Percentiles rank a stretch among this genome's conserved stretches.
Conservation (phyloP, 1,140 invertebrate species). For the Charaxes varanes region DNA sequence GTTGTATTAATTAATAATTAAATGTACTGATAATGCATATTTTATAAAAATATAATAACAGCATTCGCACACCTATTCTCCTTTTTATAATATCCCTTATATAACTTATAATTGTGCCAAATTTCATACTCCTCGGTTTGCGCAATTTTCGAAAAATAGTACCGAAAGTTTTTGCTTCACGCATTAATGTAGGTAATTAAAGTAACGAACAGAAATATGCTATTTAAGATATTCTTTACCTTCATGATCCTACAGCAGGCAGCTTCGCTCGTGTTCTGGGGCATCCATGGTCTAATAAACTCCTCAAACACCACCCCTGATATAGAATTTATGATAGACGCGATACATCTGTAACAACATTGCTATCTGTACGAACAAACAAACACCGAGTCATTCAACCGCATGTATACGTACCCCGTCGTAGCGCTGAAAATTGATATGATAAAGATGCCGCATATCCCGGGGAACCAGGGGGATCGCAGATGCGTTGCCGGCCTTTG, state of each 20-base stretch:
- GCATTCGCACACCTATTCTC: too few relatives aligned
- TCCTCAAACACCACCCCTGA: conserved; percentile 77
- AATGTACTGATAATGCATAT: too few relatives aligned
- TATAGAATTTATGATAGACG: conserved; percentile 76
- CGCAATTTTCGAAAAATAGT: too few relatives aligned
- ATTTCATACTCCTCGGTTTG: too few relatives aligned
- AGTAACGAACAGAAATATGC: conserved; percentile 6
- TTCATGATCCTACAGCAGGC: conserved; percentile 63
- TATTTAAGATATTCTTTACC: conserved; percentile 24
- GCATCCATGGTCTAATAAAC: conserved; percentile 73
- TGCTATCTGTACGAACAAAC: conserved; percentile 16
- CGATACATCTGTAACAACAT: conserved; percentile 71
- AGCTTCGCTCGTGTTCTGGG: conserved; percentile 48
- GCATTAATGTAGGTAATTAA: too few relatives aligned
- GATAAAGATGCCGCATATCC: conserved; percentile 64
- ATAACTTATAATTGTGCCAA: too few relatives aligned
- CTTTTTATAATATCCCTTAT: too few relatives aligned
- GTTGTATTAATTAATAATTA: too few relatives aligned
- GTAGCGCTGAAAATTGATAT: conserved; percentile 64
- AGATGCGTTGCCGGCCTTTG: too few relatives aligned
- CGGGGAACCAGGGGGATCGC: too few relatives aligned
- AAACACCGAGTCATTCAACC: conserved; percentile 16
- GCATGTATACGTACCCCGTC: conserved; percentile 44
- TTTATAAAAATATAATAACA: too few relatives aligned
- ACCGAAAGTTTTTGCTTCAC: too few relatives aligned